A percentile compares a stretch with the other conserved stretches of the same genome.
phyloP scores from a whole-genome alignment of 2,888 invertebrate species.

The Tenodera sinensis region DNA sequence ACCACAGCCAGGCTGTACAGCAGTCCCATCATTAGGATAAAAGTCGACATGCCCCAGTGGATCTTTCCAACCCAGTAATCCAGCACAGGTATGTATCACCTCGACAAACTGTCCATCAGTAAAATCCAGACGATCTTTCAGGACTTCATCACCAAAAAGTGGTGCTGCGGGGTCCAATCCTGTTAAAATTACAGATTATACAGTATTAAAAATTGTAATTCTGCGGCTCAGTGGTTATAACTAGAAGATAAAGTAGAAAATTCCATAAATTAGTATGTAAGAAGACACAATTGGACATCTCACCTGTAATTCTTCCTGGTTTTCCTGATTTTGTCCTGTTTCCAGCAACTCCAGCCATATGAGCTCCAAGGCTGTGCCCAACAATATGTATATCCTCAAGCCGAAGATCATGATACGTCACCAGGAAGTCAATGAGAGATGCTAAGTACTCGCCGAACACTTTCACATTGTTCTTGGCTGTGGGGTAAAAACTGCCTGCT shows the following conservation, averaged over 20 bases:
- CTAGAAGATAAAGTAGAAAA: no score
- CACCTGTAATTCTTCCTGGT: constrained; percentile 45
- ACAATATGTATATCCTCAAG: constrained; percentile 40
- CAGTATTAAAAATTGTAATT: no score
- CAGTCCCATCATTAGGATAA: not conserved
- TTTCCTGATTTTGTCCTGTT: constrained; percentile 35
- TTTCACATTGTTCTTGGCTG: not conserved
- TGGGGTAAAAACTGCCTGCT: not conserved
- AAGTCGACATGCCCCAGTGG: not conserved
- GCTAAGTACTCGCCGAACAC: constrained; percentile 41
- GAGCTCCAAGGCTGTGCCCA: constrained; percentile 46
- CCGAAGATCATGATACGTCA: constrained; percentile 35
- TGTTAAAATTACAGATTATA: not conserved
- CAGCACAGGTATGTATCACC: not conserved
- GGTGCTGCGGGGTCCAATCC: not conserved
- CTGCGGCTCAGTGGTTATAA: no score
- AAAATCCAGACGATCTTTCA: not conserved
- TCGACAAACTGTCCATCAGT: not conserved
- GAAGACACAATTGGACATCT: no score
- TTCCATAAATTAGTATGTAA: no score
- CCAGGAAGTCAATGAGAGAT: constrained; percentile 40
- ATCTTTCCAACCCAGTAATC: not conserved
- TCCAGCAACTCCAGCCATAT: constrained; percentile 42
- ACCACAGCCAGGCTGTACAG: not conserved
- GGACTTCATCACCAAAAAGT: not conserved